phyloP scores from a whole-genome alignment of 2,888 invertebrate species.

The Melipona beecheii region DNA sequence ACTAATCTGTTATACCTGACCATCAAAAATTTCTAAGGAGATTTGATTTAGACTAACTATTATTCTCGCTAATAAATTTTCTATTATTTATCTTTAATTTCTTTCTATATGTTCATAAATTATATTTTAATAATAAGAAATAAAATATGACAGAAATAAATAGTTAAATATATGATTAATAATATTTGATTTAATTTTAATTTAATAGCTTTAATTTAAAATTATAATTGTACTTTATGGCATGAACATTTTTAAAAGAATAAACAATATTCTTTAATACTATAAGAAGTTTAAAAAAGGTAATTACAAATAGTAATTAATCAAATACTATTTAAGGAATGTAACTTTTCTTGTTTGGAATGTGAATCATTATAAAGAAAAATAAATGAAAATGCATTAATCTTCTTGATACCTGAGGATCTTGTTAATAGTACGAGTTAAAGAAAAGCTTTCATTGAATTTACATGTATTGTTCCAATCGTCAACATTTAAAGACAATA shows the following conservation, averaged over 20 bases:
- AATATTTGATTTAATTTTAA: not conserved
- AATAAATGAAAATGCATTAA: conserved; percentile 21
- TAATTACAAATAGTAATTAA: not conserved
- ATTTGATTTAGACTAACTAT: not conserved
- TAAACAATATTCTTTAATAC: not conserved
- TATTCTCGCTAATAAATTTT: not conserved
- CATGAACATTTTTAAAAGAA: not conserved
- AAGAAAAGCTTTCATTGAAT: conserved; percentile 81
- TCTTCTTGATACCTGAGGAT: conserved; percentile 40
- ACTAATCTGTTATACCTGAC: not conserved
- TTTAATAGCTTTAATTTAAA: conserved; percentile 17
- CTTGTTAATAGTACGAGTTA: conserved; percentile 80
- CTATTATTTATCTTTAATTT: not conserved
- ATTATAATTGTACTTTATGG: conserved; percentile 41
- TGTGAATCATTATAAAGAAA: conserved; percentile 19
- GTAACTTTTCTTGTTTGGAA: conserved; percentile 24
- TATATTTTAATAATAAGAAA: conserved; percentile 17
- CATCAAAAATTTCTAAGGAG: not conserved
- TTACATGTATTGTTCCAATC: conserved; percentile 88
- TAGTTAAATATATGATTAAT: not conserved
- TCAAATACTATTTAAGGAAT: conserved; percentile 12
- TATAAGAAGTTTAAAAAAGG: not conserved
- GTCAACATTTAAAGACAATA: conserved; percentile 92
- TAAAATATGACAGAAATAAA: conserved; percentile 11
- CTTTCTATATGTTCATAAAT: not conserved